Evolutionary conservation across 2,888 invertebrate species (phyloP), one percentile per base, ranked within the genome.

Genomic region (Cartodere bifasciata): DNA sequence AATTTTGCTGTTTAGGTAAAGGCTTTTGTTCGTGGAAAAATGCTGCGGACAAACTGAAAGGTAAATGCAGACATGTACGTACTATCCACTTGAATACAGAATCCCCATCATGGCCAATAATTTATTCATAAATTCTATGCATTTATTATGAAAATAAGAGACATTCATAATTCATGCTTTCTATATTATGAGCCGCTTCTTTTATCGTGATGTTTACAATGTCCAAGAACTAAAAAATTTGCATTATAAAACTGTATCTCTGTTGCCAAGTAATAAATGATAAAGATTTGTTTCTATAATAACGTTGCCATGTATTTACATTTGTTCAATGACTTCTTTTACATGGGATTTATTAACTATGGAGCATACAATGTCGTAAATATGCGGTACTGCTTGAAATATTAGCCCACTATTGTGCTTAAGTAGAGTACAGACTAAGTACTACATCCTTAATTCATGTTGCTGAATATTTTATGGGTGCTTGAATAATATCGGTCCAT

Each of bases 41-140:
- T n/a, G n/a, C n/a, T n/a, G n/a, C n/a, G n/a, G n/a, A n/a, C n/a
- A n/a, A n/a, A n/a, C n/a, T n/a, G n/a, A n/a, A n/a, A n/a, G n/a
- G n/a, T n/a, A n/a, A n/a, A n/a, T n/a, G n/a, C n/a, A n/a, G n/a
- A n/a, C n/a, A n/a, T n/a, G n/a, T n/a, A n/a, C n/a, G n/a, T n/a
- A n/a, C n/a, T n/a, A n/a, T n/a, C n/a, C n/a, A n/a, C n/a, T n/a
- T n/a, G n/a, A n/a, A n/a, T n/a, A n/a, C n/a, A n/a, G n/a, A n/a
- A n/a, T n/a, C n/a, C n/a, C n/a, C n/a, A n/a, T n/a, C n/a, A n/a
- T n/a, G n/a, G n/a, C n/a, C 6, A 32, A 45, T 48, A 46, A 48
- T 47, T 44, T 45, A 50, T 50, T 49, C 49, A 49, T 49, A 45
- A 49, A 47, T 43, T 46, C 43, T 36, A 46, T 47, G 42, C 48